phyloP scores from a whole-genome alignment of 2,888 invertebrate species.

The Aelia acuminata region DNA sequence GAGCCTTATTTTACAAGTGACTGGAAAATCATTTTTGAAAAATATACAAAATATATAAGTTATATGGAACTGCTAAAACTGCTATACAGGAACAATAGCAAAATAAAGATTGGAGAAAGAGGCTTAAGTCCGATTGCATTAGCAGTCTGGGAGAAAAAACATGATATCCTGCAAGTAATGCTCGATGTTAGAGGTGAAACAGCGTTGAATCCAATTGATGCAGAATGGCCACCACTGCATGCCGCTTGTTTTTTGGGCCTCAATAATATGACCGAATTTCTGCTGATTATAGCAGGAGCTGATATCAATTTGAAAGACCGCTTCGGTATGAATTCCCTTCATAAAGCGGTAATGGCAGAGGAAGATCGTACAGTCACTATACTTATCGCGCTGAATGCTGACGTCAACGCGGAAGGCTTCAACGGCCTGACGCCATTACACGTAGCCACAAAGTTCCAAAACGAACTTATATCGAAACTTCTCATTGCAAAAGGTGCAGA shows the following conservation, averaged over 20 bases:
- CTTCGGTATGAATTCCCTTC: neutral
- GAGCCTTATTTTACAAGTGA: neutral
- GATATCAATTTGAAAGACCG: neutral
- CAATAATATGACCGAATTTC: neutral
- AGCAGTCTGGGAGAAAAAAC: neutral
- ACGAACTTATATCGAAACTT: neutral
- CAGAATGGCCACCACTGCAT: slow-evolving; percentile 6
- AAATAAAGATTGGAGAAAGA: neutral
- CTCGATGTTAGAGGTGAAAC: neutral
- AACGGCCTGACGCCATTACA: no score
- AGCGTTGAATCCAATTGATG: neutral
- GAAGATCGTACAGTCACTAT: neutral
- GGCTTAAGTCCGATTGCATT: neutral
- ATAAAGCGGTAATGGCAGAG: neutral
- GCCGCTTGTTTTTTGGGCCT: neutral
- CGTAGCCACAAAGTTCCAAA: neutral
- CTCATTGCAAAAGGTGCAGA: neutral
- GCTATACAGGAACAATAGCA: neutral
- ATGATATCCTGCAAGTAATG: neutral
- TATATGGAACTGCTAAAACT: neutral
- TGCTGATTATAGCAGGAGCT: neutral
- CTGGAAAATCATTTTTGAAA: neutral
- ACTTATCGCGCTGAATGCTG: neutral
- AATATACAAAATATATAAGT: neutral
- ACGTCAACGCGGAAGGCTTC: neutral